phyloP scores from a whole-genome alignment of 2,888 invertebrate species.

The Polydrusus cervinus region DNA sequence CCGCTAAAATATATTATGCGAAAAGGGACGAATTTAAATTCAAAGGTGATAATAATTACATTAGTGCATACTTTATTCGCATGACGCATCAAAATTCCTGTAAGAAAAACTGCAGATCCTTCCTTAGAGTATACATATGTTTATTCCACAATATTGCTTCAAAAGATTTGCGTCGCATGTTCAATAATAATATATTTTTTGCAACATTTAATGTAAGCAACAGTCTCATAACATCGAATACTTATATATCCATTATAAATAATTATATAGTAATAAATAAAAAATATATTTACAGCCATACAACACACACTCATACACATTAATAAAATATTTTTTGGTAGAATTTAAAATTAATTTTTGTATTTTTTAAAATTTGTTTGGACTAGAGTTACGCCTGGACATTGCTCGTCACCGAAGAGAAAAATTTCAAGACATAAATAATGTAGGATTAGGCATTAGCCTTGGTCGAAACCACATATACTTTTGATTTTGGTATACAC shows the following conservation, averaged over 20 bases:
- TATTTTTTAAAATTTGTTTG: constrained; percentile 1
- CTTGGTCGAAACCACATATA: too few species aligned
- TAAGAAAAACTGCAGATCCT: constrained; percentile 62
- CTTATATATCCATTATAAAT: constrained; percentile 61
- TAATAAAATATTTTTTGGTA: constrained; percentile 51
- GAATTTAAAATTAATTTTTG: constrained; percentile 1
- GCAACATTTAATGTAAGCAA: constrained; percentile 67
- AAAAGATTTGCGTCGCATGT: constrained; percentile 61
- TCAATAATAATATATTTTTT: constrained; percentile 52
- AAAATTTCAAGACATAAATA: neutral
- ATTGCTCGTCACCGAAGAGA: neutral
- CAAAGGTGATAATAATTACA: neutral
- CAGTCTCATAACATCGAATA: constrained; percentile 72
- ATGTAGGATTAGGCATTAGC: too few species aligned
- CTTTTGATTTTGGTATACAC: too few species aligned
- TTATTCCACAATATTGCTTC: constrained; percentile 69
- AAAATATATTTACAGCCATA: constrained; percentile 50
- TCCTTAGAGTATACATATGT: constrained; percentile 67
- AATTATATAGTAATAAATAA: constrained; percentile 61
- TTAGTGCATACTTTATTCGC: constrained; percentile 22
- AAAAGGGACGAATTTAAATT: too few species aligned
- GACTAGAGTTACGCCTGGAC: neutral
- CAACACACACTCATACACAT: constrained; percentile 60
- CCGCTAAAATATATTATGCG: too few species aligned
- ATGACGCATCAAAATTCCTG: neutral